Evolutionary conservation across 2,113 vertebrate species (phyloP).

Genomic region (Prunella fulvescens): DNA sequence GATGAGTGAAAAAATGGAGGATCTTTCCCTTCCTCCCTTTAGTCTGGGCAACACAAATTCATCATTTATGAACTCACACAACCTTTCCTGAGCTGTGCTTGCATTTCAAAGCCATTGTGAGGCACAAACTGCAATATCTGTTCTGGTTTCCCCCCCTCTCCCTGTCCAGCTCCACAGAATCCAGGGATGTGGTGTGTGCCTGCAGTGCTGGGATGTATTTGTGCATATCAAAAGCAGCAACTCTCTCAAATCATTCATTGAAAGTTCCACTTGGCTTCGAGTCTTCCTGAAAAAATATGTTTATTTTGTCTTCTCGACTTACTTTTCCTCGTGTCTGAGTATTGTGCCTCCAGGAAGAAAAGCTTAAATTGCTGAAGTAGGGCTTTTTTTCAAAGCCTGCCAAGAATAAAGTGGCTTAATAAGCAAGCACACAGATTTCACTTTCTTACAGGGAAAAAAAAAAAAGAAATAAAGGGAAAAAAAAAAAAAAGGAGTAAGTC

Average conservation of each 20-base stretch:
- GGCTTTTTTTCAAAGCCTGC: constrained; percentile 66
- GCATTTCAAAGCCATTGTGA: background rate
- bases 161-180: background rate
- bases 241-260: constrained; percentile 43
- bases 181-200: background rate
- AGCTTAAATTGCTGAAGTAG: constrained; percentile 65
- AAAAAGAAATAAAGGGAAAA: background rate
- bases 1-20: background rate
- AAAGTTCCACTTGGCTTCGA: constrained; percentile 64
- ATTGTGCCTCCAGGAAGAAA: constrained; percentile 80
- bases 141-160: background rate
- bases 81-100: background rate
- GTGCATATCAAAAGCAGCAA: constrained; percentile 37
- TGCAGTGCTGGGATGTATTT: background rate
- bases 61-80: background rate
- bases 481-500: background rate
- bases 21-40: background rate
- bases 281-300: constrained; percentile 67
- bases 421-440: constrained; percentile 56
- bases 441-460: background rate
- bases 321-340: constrained; percentile 75
- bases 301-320: constrained; percentile 82
- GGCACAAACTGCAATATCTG: background rate
- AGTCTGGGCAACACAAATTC: background rate
- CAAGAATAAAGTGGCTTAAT: constrained; percentile 76